These are phyloP conservation scores for Schizotus pectinicornis DNA, from an alignment of 2,888 invertebrate species.

Conservation along the genomic window DNA sequence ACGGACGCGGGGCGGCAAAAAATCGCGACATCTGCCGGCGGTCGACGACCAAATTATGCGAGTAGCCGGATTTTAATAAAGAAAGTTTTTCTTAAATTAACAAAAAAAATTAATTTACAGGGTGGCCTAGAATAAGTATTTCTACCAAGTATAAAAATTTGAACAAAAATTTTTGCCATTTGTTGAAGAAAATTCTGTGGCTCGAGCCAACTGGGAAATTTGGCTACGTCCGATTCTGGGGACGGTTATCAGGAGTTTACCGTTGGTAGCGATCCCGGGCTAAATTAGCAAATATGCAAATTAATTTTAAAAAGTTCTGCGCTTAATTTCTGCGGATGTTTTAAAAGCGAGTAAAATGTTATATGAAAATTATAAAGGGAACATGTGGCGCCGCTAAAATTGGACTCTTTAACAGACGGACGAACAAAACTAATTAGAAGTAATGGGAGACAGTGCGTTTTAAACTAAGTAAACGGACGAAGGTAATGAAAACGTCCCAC, in stretches of 20 bases:
- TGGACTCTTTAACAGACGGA: conserved; percentile 31
- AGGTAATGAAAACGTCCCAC: conserved; percentile 25
- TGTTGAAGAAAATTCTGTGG: no score
- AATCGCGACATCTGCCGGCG: conserved; percentile 14
- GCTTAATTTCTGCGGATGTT: conserved; percentile 28
- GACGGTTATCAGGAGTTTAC: no score
- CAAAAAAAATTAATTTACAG: no score
- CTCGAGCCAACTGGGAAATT: no score
- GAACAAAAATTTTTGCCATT: no score
- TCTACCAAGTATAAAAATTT: no score
- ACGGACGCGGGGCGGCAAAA: conserved; percentile 16
- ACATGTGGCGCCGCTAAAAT: conserved; percentile 30
- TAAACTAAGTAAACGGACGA: conserved; percentile 27
- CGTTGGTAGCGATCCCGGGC: not conserved
- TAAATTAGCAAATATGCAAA: conserved; percentile 26
- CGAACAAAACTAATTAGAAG: conserved; percentile 32
- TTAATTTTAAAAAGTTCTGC: conserved; percentile 28
- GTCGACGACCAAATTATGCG: conserved; percentile 7
- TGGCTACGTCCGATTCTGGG: no score
- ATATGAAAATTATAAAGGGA: conserved; percentile 30
- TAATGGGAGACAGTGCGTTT: conserved; percentile 28
- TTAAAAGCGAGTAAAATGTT: conserved; percentile 26
- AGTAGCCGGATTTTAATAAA: no score
- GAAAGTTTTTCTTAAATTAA: no score
- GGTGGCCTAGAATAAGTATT: no score